Evolutionary conservation across 1,140 invertebrate genomes (phyloP), one percentile per base, ranked within the genome.

Genomic region (Planococcus citri): DNA sequence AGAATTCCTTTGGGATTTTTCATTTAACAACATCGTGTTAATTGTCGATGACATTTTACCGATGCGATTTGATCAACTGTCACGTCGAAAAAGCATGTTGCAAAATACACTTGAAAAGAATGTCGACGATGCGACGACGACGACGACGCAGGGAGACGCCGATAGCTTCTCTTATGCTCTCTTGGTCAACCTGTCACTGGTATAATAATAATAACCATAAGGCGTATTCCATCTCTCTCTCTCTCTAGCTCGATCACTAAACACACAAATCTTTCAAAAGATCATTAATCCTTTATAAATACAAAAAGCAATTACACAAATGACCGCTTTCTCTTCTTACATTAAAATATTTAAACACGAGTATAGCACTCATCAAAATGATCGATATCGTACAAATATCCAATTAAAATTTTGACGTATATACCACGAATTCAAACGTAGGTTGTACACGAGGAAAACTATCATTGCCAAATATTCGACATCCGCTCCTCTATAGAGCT

Each of bases 331-430:
- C 41, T 51, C 41, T 51, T 51, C 41, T 14, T 33, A 20, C 17
- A 51, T 51, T 51, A 51, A 51, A 51, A 51, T 51, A 51, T 51
- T 51, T 20, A 20, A 51, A 51, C 41, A 37, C 14, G n/a, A n/a
- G n/a, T n/a, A n/a, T n/a, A n/a, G n/a, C n/a, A 37, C 33, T 14
- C 33, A 51, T 51, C 41, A 51, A 51, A 51, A 51, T n/a, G 41
- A 51, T 51, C 41, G 17, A 51, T 51, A 51, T 51, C 41, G n/a
- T 51, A 51, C n/a, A 51, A 51, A 51, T 51, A 51, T 51, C 41
- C 41, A 51, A 51, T 51, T 51, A 51, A 51, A 51, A 20, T 51
- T 51, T 51, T 51, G 41, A 17, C 41, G 12, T 14, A 51, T 37
- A 8, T 8, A 37, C 33, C 29, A 33, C 29, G 12, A 33, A 33